phyloP scores from a whole-genome alignment of 2,113 vertebrate genomes.

The Paracanthobrama guichenoti region DNA sequence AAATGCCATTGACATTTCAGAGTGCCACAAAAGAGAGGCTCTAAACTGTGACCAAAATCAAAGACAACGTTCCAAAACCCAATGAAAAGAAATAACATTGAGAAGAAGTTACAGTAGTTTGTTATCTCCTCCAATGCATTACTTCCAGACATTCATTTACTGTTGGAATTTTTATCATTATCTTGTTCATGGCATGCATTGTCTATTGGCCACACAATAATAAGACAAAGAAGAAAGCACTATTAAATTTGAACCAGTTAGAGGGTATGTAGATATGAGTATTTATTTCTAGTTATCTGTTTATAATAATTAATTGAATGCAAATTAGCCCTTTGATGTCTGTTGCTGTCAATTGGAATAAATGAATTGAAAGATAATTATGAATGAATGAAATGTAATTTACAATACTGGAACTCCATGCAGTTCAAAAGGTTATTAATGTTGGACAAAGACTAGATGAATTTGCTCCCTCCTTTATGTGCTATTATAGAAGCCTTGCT shows the following conservation, averaged over 20 bases:
- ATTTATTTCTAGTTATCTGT: not conserved
- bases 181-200: not conserved
- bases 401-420: constrained; percentile 1
- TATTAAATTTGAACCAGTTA: not conserved
- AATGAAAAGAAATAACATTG: not conserved
- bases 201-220: constrained; percentile 8
- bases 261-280: not conserved
- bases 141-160: not conserved
- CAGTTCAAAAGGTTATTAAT: constrained; percentile 3
- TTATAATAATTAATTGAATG: not conserved
- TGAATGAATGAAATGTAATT: constrained; percentile 16
- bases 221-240: not conserved
- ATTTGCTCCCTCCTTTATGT: not conserved
- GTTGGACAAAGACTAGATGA: not conserved
- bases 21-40: constrained; percentile 58
- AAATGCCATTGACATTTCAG: constrained; percentile 41
- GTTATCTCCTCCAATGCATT: not conserved
- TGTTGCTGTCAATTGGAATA: constrained; percentile 19
- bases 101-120: not conserved
- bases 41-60: constrained; percentile 73
- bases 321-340: not conserved
- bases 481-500: not conserved
- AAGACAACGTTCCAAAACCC: constrained; percentile 50
- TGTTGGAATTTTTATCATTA: not conserved
- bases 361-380: not conserved